Evolutionary conservation across 2,888 invertebrate species (phyloP), one percentile per base, ranked within the genome.

Genomic region (Oscheius sp.): DNA sequence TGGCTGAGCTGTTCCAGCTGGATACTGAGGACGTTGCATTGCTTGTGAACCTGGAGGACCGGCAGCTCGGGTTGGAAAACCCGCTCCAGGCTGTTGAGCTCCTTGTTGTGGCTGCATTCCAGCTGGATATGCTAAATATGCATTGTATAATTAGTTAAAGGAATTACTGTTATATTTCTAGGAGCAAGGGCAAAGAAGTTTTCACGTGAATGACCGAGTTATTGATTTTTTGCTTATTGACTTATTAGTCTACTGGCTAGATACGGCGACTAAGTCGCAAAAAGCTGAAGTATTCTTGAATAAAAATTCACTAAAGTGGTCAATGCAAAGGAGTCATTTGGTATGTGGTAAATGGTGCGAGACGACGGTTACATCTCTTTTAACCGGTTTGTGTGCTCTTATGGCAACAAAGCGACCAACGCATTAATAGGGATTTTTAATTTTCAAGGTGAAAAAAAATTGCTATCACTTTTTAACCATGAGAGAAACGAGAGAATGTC

Each of bases 341-440:
- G 17, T n/a, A 31, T 25, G 33, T 33, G 17, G 55, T 17, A 33
- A 29, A 25, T 25, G 31, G 55, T n/a, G 50, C 27, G 50, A 20
- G 23, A n/a, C n/a, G n/a, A n/a, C n/a, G n/a, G n/a, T 15, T 29
- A n/a, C 20, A 25, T 37, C n/a, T 57, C 42, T 42, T 61, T 25
- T 29, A 61, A 61, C 61, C 61, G 61, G 61, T 61, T 61, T 61
- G 46, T 61, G 61, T 61, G 61, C 61, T 61, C 42, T 61, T 27
- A 12, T 34, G 57, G n/a, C 52, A 25, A 3, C 17, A 37, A 37
- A 10, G 6, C 37, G 37, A 37, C 37, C 37, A 37, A 48, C 48
- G 25, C 10, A 20, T 27, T 27, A 27, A 27, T 20, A n/a, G 23
- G 52, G n/a, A 25, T 10, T 37, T 37, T 10, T 37, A 37, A 12